phyloP scores from a whole-genome alignment of 2,888 invertebrate genomes.

The Oscheius sp. region DNA sequence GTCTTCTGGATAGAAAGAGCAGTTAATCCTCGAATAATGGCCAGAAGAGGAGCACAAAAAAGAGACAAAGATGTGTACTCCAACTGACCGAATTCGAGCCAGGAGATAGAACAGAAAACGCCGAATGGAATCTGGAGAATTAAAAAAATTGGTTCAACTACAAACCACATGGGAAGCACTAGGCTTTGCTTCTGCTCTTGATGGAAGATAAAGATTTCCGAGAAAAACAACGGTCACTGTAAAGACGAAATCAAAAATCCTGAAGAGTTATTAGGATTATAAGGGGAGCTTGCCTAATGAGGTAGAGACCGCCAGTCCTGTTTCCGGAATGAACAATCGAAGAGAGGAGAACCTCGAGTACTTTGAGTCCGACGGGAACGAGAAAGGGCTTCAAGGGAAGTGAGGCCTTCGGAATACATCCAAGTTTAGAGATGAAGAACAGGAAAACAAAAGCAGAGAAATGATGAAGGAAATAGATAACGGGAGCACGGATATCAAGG shows the following conservation, averaged over 20 bases:
- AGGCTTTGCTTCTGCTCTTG: constrained; percentile 23
- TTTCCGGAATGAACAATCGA: constrained; percentile 62
- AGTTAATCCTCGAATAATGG: constrained; percentile 51
- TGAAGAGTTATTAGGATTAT: constrained; percentile 2
- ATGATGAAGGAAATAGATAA: constrained; percentile 64
- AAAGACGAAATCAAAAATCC: constrained; percentile 42
- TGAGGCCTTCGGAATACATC: constrained; percentile 24
- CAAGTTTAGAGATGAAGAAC: constrained; percentile 23
- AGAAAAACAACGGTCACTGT: constrained; percentile 39
- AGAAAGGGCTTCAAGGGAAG: constrained; percentile 33
- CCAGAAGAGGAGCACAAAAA: constrained; percentile 56
- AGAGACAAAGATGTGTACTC: constrained; percentile 60
- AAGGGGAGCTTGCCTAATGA: constrained; percentile 49
- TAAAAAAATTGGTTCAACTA: neutral
- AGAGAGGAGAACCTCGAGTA: constrained; percentile 51
- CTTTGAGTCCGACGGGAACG: constrained; percentile 52
- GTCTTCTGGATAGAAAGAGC: constrained; percentile 44
- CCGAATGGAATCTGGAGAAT: constrained; percentile 58
- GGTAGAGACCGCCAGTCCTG: constrained; percentile 62
- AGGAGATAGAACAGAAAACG: constrained; percentile 60
- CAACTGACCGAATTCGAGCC: constrained; percentile 67
- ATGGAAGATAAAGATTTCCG: constrained; percentile 18
- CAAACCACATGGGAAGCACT: constrained; percentile 23
- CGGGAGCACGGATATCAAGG: constrained; percentile 56
- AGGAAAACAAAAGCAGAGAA: constrained; percentile 56